phyloP scores from a whole-genome alignment of 1,140 invertebrate genomes.

The Ericerus pela region DNA sequence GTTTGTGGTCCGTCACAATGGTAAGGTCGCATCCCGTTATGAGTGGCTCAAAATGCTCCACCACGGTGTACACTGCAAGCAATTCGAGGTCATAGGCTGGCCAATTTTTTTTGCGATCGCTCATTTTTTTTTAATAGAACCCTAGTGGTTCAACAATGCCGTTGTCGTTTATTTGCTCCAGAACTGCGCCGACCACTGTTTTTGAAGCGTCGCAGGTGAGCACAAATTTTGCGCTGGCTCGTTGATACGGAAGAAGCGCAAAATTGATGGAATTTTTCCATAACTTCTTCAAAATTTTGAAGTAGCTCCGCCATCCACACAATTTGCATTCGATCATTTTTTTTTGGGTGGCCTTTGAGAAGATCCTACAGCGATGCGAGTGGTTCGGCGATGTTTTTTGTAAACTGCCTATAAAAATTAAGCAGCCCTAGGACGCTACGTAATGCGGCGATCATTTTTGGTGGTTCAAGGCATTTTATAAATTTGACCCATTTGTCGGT shows the following conservation, averaged over 20 bases:
- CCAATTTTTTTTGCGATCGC: conserved; percentile 26
- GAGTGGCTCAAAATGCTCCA: conserved; percentile 20
- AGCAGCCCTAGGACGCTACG: conserved; percentile 28
- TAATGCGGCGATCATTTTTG: conserved; percentile 24
- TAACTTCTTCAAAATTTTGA: conserved; percentile 14
- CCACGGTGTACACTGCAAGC: conserved; percentile 31
- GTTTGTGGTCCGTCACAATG: too few species aligned
- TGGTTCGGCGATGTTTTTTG: conserved; percentile 25
- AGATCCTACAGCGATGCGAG: conserved; percentile 26
- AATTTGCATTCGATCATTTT: conserved; percentile 23
- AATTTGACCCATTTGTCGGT: conserved; percentile 26
- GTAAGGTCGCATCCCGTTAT: too few species aligned
- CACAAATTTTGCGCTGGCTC: too few species aligned
- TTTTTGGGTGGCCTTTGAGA: conserved; percentile 17
- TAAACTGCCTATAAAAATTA: conserved; percentile 29
- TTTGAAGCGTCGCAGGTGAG: too few species aligned
- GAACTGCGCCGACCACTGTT: too few species aligned
- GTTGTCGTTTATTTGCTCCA: too few species aligned
- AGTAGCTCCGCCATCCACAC: conserved; percentile 28
- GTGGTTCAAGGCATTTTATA: conserved; percentile 23
- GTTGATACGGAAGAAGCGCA: too few species aligned
- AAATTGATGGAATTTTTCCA: too few species aligned
- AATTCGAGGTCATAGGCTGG: conserved; percentile 33
- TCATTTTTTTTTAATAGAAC: conserved; percentile 31
- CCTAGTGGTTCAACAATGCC: conserved; percentile 28